phyloP scores from a whole-genome alignment of 23 tunicate genomes.

The Oikopleura dioica region DNA sequence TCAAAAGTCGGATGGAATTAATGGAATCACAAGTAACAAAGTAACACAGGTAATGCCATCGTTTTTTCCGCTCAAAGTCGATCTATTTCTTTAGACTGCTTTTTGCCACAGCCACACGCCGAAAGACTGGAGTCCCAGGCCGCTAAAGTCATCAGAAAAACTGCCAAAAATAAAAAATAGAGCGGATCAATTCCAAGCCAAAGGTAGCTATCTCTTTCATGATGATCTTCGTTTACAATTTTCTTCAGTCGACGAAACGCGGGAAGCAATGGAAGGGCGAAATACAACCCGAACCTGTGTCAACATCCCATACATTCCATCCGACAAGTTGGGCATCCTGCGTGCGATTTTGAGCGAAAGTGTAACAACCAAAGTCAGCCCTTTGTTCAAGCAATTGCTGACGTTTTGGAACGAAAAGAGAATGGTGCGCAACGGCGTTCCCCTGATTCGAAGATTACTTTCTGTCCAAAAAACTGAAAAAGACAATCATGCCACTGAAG shows the following conservation, averaged over 20 bases:
- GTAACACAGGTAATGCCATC: slow-evolving; percentile 25
- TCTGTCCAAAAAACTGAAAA: slow-evolving; percentile 22
- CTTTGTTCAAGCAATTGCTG: slow-evolving; percentile 47
- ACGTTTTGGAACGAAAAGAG: slow-evolving; percentile 80
- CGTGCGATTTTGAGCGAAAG: background rate
- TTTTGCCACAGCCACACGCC: background rate
- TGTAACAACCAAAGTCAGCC: slow-evolving; percentile 10
- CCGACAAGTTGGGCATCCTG: slow-evolving; percentile 12
- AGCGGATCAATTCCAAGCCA: background rate
- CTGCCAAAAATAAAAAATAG: no score
- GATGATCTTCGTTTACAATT: background rate
- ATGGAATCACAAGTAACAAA: slow-evolving; percentile 37
- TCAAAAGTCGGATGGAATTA: slow-evolving; percentile 26
- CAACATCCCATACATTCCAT: slow-evolving; percentile 39
- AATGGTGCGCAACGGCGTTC: slow-evolving; percentile 82
- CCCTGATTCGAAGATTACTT: slow-evolving; percentile 42
- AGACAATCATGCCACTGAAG: slow-evolving; percentile 13
- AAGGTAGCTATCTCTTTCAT: background rate
- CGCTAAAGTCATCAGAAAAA: background rate
- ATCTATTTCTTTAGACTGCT: background rate
- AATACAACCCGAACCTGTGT: no score
- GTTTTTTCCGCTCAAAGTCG: background rate
- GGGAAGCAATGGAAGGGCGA: background rate
- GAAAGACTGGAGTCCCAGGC: background rate
- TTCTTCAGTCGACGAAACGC: background rate